These are phyloP conservation scores for Scalopus aquaticus DNA, from an alignment of 2,113 vertebrate genomes.

Conservation along the genomic window DNA sequence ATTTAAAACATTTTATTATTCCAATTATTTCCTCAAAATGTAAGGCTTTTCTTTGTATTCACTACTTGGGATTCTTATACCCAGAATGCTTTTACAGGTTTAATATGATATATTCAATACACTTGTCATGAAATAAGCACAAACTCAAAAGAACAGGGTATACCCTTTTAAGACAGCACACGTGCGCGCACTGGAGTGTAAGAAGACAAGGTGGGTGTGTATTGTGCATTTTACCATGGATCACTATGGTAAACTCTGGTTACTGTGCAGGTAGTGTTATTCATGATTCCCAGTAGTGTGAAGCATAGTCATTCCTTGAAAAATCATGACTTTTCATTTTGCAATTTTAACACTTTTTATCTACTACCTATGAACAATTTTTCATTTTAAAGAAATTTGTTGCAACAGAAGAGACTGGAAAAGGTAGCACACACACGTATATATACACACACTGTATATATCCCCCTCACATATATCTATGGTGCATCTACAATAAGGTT, in stretches of 20 bases:
- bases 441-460: neutral
- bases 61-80: neutral
- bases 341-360: neutral
- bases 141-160: neutral
- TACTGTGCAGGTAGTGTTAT: neutral
- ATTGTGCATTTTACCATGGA: neutral
- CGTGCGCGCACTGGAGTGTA: neutral
- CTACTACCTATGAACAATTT: neutral
- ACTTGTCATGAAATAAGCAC: neutral
- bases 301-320: neutral
- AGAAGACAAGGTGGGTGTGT: neutral
- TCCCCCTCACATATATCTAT: neutral
- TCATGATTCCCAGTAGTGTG: neutral
- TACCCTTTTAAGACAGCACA: neutral
- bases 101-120: neutral
- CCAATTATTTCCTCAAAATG: neutral
- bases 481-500: neutral
- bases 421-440: neutral
- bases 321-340: conserved; percentile 24
- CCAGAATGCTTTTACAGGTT: neutral
- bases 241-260: neutral
- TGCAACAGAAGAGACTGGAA: conserved; percentile 24
- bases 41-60: conserved; percentile 16
- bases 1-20: conserved; percentile 35
- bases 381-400: neutral